Percentiles rank a stretch among this genome's conserved stretches.
Conservation (phyloP, 2,113 vertebrate species). For the Micromys minutus region DNA sequence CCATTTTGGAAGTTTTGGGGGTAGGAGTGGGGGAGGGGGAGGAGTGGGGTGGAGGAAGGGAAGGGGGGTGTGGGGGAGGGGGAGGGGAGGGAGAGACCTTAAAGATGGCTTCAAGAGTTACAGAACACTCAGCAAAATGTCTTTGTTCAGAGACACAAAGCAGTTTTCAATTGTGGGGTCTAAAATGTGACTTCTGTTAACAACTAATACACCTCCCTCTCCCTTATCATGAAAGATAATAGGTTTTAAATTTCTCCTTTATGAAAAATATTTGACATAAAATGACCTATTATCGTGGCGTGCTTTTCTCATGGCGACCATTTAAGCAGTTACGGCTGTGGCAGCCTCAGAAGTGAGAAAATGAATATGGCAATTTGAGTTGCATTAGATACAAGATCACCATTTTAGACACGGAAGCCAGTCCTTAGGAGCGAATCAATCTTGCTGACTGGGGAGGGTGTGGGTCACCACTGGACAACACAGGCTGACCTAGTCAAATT, state of each 20-base stretch:
- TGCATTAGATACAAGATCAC: slow-evolving; percentile 62
- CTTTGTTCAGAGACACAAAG: slow-evolving; percentile 86
- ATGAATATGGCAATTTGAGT: slow-evolving; percentile 78
- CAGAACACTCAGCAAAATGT: slow-evolving; percentile 83
- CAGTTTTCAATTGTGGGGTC: slow-evolving; percentile 90
- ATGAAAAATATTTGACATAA: slow-evolving; percentile 81
- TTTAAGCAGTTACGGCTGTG: slow-evolving; percentile 71
- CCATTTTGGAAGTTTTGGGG: slow-evolving; percentile 85
- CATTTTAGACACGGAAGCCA: not conserved
- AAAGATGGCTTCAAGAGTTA: slow-evolving; percentile 76
- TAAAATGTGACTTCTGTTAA: slow-evolving; percentile 72
- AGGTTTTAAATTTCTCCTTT: slow-evolving; percentile 40
- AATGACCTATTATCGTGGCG: slow-evolving; percentile 80
- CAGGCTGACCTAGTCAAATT: not conserved
- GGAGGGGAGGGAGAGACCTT: slow-evolving; percentile 63
- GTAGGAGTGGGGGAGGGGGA: not conserved
- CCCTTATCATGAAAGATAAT: slow-evolving; percentile 86
- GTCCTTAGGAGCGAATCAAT: not conserved
- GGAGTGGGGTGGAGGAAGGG: slow-evolving; percentile 77
- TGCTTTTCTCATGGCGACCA: slow-evolving; percentile 74
- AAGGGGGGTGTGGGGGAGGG: slow-evolving; percentile 66
- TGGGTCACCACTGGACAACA: not conserved
- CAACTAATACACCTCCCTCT: slow-evolving; percentile 85
- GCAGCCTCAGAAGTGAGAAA: slow-evolving; percentile 79
- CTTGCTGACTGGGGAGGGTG: not conserved